phyloP scores from a whole-genome alignment of 2,113 vertebrate genomes.

The Cariama cristata region DNA sequence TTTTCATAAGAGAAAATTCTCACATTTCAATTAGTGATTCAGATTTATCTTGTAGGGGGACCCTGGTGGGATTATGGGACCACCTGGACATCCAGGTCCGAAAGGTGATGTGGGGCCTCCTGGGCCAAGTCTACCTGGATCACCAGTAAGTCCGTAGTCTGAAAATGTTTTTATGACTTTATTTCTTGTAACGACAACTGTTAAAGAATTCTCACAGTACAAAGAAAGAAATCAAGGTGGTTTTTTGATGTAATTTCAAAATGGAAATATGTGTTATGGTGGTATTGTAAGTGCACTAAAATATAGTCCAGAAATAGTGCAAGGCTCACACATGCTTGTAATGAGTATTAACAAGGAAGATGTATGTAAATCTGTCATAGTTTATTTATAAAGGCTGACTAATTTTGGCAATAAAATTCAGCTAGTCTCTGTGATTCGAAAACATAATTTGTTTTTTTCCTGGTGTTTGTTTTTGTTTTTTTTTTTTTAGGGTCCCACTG shows the following conservation, averaged over 20 bases:
- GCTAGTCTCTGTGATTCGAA: not conserved
- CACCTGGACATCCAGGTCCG: constrained; percentile 86
- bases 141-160: constrained; percentile 74
- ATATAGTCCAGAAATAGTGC: not conserved
- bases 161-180: not conserved
- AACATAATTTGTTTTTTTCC: not conserved
- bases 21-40: not conserved
- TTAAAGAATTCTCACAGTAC: not conserved
- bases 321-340: not conserved
- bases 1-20: not conserved
- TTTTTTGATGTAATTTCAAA: not conserved
- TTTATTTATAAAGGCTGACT: not conserved
- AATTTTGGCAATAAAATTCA: not conserved
- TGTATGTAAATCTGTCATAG: not conserved
- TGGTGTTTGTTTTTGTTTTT: not conserved
- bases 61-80: constrained; percentile 81
- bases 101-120: constrained; percentile 91
- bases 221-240: not conserved
- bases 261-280: not conserved
- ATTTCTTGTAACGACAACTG: not conserved
- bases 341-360: not conserved
- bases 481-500: constrained; percentile 80
- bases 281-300: not conserved
- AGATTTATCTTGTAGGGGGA: constrained; percentile 83
- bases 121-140: constrained; percentile 78